A percentile compares a stretch with the other conserved stretches of the same genome.
Evolutionary conservation across 2,113 vertebrate species (phyloP).

Genomic region (Notiomystis cincta): DNA sequence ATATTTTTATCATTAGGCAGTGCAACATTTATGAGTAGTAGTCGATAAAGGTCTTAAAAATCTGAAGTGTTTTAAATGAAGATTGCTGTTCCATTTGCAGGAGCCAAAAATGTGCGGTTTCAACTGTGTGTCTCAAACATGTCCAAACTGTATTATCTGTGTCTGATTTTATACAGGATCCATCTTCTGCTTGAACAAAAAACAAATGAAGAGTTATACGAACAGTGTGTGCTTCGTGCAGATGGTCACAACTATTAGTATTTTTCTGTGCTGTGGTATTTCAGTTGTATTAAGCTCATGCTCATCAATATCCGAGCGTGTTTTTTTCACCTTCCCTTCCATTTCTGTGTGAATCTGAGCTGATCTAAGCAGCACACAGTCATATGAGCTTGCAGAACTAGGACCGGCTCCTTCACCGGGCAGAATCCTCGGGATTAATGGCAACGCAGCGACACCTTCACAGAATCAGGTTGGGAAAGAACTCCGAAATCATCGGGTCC

Average conservation of each 20-base stretch:
- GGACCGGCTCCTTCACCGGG: background rate
- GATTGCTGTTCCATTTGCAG: background rate
- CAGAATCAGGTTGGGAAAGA: background rate
- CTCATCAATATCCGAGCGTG: background rate
- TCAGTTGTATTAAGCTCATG: background rate
- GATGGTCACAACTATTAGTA: background rate
- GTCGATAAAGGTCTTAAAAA: background rate
- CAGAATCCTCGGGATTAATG: background rate
- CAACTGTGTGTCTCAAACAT: background rate
- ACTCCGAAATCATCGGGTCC: background rate
- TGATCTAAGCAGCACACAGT: background rate
- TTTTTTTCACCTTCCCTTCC: background rate
- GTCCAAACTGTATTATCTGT: background rate
- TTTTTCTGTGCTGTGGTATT: background rate
- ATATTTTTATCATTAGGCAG: background rate
- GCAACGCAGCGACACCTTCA: background rate
- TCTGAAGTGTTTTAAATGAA: background rate
- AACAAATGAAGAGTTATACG: background rate
- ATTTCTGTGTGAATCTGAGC: background rate
- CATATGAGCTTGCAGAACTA: rapidly evolving
- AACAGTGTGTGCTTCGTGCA: background rate
- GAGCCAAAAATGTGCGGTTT: background rate
- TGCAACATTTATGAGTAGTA: background rate
- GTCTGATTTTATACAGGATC: background rate
- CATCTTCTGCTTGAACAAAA: background rate